Conservation (phyloP, 2,113 vertebrate genomes). For the Chelonoidis abingdonii region DNA sequence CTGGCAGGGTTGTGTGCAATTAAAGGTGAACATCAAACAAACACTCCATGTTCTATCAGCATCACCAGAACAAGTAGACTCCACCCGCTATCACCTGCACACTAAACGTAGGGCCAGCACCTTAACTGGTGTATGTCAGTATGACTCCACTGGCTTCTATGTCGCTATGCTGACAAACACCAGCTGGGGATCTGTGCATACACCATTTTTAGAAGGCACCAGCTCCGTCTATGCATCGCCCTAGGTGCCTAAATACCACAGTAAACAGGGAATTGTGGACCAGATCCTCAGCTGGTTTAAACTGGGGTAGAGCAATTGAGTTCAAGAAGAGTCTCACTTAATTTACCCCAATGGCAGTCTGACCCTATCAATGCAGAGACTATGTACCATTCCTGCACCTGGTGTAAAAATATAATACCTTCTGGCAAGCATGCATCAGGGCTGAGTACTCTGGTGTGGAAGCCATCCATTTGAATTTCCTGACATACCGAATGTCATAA, state of each 20-base stretch:
- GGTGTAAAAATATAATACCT: background rate
- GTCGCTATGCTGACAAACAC: background rate
- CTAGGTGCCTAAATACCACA: background rate
- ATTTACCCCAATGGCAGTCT: background rate
- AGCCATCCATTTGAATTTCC: background rate
- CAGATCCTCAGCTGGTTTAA: background rate
- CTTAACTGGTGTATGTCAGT: background rate
- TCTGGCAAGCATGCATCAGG: background rate
- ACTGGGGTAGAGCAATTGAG: background rate
- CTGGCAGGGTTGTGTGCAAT: background rate
- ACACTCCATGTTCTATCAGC: background rate
- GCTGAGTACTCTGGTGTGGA: background rate
- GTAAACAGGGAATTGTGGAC: background rate
- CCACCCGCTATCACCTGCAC: background rate
- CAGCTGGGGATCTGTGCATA: background rate
- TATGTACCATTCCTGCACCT: constrained; percentile 1
- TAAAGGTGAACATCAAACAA: background rate
- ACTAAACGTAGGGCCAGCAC: background rate
- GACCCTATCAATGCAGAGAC: background rate
- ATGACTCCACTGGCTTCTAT: background rate
- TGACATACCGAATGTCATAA: background rate
- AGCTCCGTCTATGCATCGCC: background rate
- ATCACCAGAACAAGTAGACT: background rate
- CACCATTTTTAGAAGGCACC: background rate
- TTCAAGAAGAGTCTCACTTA: constrained; percentile 21